Base-by-base conservation (phyloP, 53 echinoderm and acorn worm species). In the Crossaster papposus region DNA sequence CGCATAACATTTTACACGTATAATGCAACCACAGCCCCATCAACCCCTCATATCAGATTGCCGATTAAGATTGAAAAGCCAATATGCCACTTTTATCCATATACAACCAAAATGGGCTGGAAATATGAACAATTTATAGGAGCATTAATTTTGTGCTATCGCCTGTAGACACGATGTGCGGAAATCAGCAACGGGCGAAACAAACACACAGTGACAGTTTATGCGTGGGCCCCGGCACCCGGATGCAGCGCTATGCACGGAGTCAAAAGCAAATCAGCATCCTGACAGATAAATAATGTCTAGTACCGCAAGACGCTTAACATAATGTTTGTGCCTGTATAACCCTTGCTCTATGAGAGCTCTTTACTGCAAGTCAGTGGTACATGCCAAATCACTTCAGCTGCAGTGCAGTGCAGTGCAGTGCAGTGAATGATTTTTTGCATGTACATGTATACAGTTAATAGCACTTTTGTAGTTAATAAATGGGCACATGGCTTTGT, bases 201-300 rank as follows among this genome's bases (percentile, higher is more conserved):
- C 33, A 30, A 71, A 71, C 26, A 31, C 32, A 74, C 75, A 17
- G 75, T 74, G 75, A 74, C 34, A 74, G 33, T 34, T 74, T 28
- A 7, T n/a, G 5, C 28, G 24, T n/a, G 68, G 68, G 68, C 28
- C n/a, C 4, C 10, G 28, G 5, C 5, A 28, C 28, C 1, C 24
- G 5, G 28, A 68, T 4, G 28, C 2, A 68, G 28, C 1, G n/a
- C 28, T 23, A 11, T n/a, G 68, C 4, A 68, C 3, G 24, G 28
- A 68, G 68, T 68, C n/a, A n/a, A 20, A 68, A 68, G 24, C 68
- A 68, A 68, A 26, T 68, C 22, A 68, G 68, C 68, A 68, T 68
- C 28, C 4, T n/a, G 4, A 4, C 68, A 68, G 28, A 28, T 24
- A 11, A 23, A 26, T 68, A 68, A n/a, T 0, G 28, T 68, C 4